Base-by-base conservation (phyloP, 2,113 vertebrate genomes). In the Desmodus rotundus region DNA sequence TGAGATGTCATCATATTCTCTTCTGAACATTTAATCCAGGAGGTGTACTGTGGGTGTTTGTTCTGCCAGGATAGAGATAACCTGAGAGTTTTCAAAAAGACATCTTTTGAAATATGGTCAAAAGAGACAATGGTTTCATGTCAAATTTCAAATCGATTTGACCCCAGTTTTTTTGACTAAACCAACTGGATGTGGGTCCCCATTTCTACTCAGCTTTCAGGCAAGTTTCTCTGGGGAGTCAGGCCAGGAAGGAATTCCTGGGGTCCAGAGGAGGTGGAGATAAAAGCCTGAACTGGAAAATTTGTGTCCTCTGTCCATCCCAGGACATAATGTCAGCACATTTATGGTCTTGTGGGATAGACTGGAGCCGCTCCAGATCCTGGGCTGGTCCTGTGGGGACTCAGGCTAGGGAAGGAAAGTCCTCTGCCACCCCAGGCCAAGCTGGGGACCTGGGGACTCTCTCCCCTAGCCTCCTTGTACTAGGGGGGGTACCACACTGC, bases 1-100 rank as follows among this genome's bases (percentile, higher is more conserved):
- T 83, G 94, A 90, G 76, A 93, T 96, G 89, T 84, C 88, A 89
- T 96, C 50, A 80, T 45, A 76, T 61, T 92, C 81, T 96, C 47
- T 93, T 93, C 74, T n/a, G 87, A 97, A 50, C 36, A 77, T 74
- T 92, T 93, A 14, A 70, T 87, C 38, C 36, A 76, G 74, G 86
- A 88, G 80, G 52, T 80, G 38, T 22, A 13, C 77, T 89, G 65
- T 95, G 90, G 76, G 74, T 76, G 58, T 91, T 76, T 88, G 89
- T 86, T 88, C 86, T 92, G 83, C 87, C 28, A 80, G 94, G 63
- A 85, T 45, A 89, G 50, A 78, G 88, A 80, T 74, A 86, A 93
- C 77, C 88, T 47, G 65, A 87, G 84, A 73, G 61, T 90, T 90
- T 85, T 87, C 36, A 68, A 73, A 91, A 96, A 91, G 72, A 89